These are phyloP conservation scores for Sphinx pinastri DNA, from an alignment of 2,888 invertebrate genomes.

Conservation along the genomic window DNA sequence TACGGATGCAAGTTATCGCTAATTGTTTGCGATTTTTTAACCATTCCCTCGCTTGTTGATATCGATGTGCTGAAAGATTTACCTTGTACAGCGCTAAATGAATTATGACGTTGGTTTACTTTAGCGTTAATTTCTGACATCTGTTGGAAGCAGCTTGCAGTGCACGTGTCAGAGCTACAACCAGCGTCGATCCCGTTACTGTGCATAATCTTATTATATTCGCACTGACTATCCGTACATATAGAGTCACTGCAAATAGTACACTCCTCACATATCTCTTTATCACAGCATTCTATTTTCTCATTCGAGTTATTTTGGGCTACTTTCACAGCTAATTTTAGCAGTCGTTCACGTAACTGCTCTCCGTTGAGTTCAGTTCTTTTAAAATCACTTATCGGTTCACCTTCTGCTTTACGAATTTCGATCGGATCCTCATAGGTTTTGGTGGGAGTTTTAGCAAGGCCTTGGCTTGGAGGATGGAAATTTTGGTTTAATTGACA, in stretches of 20 bases:
- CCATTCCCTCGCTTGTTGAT: slow-evolving; percentile 61
- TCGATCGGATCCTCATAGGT: slow-evolving; percentile 55
- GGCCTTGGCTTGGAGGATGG: slow-evolving; percentile 58
- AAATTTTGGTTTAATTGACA: slow-evolving; percentile 80
- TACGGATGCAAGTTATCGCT: slow-evolving; percentile 79
- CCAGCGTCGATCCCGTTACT: slow-evolving; percentile 73
- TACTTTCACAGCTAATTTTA: slow-evolving; percentile 85
- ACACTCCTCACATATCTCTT: slow-evolving; percentile 79
- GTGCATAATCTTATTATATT: slow-evolving; percentile 78
- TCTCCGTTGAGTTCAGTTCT: slow-evolving; percentile 85
- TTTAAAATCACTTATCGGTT: slow-evolving; percentile 74
- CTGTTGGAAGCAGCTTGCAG: slow-evolving; percentile 73
- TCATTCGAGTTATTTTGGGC: slow-evolving; percentile 72
- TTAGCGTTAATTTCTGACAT: slow-evolving; percentile 64
- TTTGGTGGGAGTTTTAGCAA: slow-evolving; percentile 57
- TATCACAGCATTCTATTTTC: slow-evolving; percentile 82
- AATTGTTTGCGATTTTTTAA: slow-evolving; percentile 78
- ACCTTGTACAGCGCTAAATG: slow-evolving; percentile 76
- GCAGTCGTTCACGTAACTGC: slow-evolving; percentile 86
- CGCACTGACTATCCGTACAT: slow-evolving; percentile 80
- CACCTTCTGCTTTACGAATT: slow-evolving; percentile 56
- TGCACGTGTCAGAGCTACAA: slow-evolving; percentile 75
- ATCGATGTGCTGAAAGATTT: slow-evolving; percentile 66
- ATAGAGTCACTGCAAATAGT: slow-evolving; percentile 81
- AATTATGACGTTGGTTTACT: slow-evolving; percentile 75